A percentile compares a stretch with the other conserved stretches of the same genome.
These are phyloP conservation scores for Phycodurus eques DNA, from an alignment of 2,113 vertebrate genomes.

Conservation along the genomic window DNA sequence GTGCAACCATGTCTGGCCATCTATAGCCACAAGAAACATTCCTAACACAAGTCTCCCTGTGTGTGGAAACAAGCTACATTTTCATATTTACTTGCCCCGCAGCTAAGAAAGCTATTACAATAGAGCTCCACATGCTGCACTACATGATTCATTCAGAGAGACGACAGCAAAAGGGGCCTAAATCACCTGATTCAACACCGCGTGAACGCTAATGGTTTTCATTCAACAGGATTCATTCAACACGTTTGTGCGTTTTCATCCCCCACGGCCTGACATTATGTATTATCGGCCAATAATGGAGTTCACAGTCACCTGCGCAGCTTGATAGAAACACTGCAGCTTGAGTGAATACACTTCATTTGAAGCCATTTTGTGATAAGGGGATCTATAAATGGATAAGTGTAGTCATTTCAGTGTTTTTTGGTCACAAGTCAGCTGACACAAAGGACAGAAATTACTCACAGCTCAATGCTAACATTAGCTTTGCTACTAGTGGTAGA, in stretches of 20 bases:
- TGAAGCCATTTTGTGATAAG: not conserved
- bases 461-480: not conserved
- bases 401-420: not conserved
- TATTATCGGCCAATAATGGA: constrained; percentile 21
- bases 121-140: constrained; percentile 23
- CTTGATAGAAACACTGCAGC: not conserved
- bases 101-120: constrained; percentile 44
- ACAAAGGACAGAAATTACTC: not conserved
- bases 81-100: constrained; percentile 21
- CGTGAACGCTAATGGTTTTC: constrained; percentile 26
- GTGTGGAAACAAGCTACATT: not conserved
- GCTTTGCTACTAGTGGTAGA: not conserved
- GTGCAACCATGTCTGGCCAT: too few species aligned
- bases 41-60: not conserved
- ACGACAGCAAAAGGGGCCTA: constrained; percentile 23
- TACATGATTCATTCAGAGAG: constrained; percentile 35
- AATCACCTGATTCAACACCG: constrained; percentile 29
- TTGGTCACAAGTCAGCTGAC: not conserved
- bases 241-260: constrained; percentile 17
- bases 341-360: not conserved
- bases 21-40: too few species aligned
- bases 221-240: constrained; percentile 25
- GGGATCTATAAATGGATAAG: not conserved
- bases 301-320: not conserved
- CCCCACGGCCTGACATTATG: not conserved